Evolutionary conservation across 2,113 vertebrate genomes (phyloP).

Genomic region (Tonatia bakeri): DNA sequence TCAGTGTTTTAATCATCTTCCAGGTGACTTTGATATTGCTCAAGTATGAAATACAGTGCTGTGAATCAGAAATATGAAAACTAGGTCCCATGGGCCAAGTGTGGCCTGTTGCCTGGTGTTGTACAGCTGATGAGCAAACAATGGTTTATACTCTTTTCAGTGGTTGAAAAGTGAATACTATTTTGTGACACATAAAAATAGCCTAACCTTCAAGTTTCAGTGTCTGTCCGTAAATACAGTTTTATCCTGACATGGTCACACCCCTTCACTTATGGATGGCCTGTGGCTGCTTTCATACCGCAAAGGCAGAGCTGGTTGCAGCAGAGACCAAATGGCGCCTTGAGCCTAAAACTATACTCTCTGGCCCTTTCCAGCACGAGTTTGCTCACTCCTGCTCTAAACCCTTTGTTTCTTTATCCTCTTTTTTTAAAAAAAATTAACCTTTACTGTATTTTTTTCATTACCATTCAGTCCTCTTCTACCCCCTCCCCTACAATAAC

Average conservation of each 20-base stretch:
- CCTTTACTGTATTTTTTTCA: too few species aligned
- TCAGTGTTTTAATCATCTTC: neutral
- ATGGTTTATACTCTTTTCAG: neutral
- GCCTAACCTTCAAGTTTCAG: neutral
- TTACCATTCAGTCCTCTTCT: too few species aligned
- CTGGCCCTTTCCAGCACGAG: neutral
- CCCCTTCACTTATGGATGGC: neutral
- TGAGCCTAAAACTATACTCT: too few species aligned
- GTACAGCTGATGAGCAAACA: neutral
- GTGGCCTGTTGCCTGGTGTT: neutral
- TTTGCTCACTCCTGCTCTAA: neutral
- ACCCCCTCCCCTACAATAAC: too few species aligned
- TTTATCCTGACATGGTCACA: neutral
- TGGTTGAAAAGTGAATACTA: neutral
- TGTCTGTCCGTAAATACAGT: neutral
- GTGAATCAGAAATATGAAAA: neutral
- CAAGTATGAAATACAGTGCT: neutral
- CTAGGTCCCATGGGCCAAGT: neutral
- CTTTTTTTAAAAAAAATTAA: neutral
- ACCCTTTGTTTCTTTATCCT: neutral
- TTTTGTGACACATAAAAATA: neutral
- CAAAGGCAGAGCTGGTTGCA: neutral
- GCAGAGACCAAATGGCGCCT: neutral
- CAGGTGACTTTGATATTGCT: neutral
- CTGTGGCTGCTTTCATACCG: neutral